phyloP scores from a whole-genome alignment of 2,888 invertebrate species.

The Drosophila parthenogenetica region DNA sequence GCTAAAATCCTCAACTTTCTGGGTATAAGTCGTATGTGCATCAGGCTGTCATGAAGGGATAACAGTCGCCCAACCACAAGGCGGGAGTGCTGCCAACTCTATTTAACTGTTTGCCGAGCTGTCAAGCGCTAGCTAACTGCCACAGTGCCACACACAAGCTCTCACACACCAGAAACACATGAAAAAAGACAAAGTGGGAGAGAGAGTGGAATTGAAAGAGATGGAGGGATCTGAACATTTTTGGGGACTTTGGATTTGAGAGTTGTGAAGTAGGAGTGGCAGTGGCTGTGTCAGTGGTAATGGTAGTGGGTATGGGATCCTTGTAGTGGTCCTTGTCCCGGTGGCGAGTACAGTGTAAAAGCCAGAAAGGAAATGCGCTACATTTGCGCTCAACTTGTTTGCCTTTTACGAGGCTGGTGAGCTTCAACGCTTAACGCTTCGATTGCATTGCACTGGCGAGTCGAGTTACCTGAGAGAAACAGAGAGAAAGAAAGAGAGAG shows the following conservation, averaged over 20 bases:
- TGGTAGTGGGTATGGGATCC: not conserved
- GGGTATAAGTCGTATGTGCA: conserved; percentile 35
- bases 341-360: conserved; percentile 48
- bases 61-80: conserved; percentile 53
- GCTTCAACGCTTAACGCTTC: conserved; percentile 75
- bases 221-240: conserved; percentile 20
- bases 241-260: conserved; percentile 36
- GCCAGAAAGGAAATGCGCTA: conserved; percentile 78
- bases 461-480: conserved; percentile 28
- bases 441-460: conserved; percentile 64
- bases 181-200: conserved; percentile 1
- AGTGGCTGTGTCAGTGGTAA: not conserved
- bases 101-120: conserved; percentile 80
- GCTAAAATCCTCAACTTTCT: conserved; percentile 26
- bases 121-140: conserved; percentile 76
- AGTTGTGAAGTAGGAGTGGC: not conserved
- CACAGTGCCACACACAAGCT: conserved; percentile 20
- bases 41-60: conserved; percentile 39
- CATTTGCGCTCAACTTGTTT: conserved; percentile 78
- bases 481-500: conserved; percentile 4
- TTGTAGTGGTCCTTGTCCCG: conserved; percentile 40
- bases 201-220: not conserved
- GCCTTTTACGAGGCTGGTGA: conserved; percentile 62
- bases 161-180: conserved; percentile 2
- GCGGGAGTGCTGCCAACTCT: conserved; percentile 72